These are phyloP conservation scores for Neodiprion fabricii DNA, from an alignment of 1,140 invertebrate genomes.

Conservation along the genomic window DNA sequence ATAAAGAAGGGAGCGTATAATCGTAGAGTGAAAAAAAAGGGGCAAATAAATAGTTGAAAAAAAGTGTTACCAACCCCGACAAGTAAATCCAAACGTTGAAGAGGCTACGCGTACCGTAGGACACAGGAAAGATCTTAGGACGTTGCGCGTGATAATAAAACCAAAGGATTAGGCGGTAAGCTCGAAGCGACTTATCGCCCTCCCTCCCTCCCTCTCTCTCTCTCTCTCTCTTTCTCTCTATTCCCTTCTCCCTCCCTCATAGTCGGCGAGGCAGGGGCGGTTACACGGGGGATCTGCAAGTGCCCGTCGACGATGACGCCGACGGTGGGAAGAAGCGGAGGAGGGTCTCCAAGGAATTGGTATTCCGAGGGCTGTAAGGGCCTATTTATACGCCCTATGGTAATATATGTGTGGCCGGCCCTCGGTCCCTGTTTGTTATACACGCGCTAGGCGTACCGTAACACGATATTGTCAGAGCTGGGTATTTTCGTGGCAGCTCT, in stretches of 20 bases:
- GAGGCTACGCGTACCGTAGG: not conserved
- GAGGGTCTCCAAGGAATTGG: not conserved
- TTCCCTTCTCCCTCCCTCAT: too few species aligned
- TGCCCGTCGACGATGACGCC: not conserved
- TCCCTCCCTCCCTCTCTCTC: too few species aligned
- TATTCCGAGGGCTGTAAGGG: not conserved
- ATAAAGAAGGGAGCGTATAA: too few species aligned
- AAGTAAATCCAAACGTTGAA: too few species aligned
- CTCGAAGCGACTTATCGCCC: not conserved
- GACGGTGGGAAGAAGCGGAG: not conserved
- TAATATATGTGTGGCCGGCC: constrained; percentile 13
- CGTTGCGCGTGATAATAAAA: not conserved
- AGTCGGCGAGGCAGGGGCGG: not conserved
- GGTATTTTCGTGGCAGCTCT: constrained; percentile 4
- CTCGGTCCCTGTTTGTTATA: constrained; percentile 12
- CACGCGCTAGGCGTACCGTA: not conserved
- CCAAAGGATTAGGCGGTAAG: not conserved
- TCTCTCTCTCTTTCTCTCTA: too few species aligned
- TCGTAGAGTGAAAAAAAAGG: too few species aligned
- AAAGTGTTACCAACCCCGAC: too few species aligned
- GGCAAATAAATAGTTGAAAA: too few species aligned
- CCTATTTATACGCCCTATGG: constrained; percentile 15
- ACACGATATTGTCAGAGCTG: constrained; percentile 13
- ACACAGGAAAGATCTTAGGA: not conserved
- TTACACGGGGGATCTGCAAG: not conserved